A percentile compares a stretch with the other conserved stretches of the same genome.
Evolutionary conservation across 2,888 invertebrate species (phyloP).

Genomic region (Diarsia brunnea): DNA sequence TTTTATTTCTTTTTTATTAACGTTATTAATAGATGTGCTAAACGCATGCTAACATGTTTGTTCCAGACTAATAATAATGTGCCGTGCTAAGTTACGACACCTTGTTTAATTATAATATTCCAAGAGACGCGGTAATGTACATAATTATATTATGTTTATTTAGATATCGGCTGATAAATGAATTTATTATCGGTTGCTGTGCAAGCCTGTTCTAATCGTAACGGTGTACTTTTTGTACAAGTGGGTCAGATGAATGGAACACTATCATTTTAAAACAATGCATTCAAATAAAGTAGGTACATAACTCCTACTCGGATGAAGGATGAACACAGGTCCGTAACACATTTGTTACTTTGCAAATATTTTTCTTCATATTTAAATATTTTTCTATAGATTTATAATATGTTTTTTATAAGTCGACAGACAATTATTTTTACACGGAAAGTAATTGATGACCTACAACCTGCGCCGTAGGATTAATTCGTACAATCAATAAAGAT

Average conservation of each 20-base stretch:
- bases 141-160: constrained; percentile 32
- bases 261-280: constrained; percentile 38
- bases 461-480: constrained; percentile 35
- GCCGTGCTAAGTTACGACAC: constrained; percentile 53
- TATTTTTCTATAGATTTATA: constrained; percentile 27
- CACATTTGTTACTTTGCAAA: background rate
- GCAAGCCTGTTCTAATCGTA: constrained; percentile 32
- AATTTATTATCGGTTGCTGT: constrained; percentile 16
- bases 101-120: constrained; percentile 39
- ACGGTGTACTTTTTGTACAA: constrained; percentile 37
- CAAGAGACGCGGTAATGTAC: constrained; percentile 7
- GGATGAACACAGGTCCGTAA: constrained; percentile 7
- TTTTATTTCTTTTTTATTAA: constrained; percentile 67
- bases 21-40: constrained; percentile 67
- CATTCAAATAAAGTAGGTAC: constrained; percentile 14
- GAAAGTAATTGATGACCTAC: constrained; percentile 54
- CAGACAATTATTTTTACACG: constrained; percentile 32
- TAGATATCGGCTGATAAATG: constrained; percentile 32
- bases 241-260: constrained; percentile 43
- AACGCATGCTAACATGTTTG: constrained; percentile 59
- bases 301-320: background rate
- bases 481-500: constrained; percentile 54
- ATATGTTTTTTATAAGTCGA: constrained; percentile 34
- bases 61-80: constrained; percentile 51
- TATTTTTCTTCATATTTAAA: background rate